Evolutionary conservation across 2,113 vertebrate genomes (phyloP).

Genomic region (Thryonomys swinderianus): DNA sequence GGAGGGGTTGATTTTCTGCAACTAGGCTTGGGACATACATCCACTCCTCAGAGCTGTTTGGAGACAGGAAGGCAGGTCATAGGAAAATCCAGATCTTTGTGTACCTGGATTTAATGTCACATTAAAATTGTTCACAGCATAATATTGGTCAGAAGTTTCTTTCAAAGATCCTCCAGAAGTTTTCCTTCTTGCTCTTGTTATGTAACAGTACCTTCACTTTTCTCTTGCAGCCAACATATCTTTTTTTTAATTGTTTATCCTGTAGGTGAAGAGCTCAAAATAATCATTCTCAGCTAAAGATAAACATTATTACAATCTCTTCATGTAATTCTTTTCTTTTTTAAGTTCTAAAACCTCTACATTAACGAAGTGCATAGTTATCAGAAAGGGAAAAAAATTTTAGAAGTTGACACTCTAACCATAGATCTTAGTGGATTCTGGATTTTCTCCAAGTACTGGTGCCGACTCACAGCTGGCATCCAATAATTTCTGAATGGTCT

Average conservation of each 20-base stretch:
- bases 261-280: slow-evolving; percentile 23
- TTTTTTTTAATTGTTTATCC: not conserved
- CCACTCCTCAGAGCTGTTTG: not conserved
- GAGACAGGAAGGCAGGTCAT: not conserved
- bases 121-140: not conserved
- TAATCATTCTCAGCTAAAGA: not conserved
- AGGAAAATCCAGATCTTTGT: not conserved
- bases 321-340: not conserved
- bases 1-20: not conserved
- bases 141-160: not conserved
- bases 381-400: not conserved
- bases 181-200: not conserved
- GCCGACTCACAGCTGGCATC: not conserved
- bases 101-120: not conserved
- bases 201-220: not conserved
- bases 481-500: not conserved
- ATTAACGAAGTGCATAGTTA: not conserved
- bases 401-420: not conserved
- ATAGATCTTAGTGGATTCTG: not conserved
- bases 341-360: slow-evolving; percentile 1
- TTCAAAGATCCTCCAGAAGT: not conserved
- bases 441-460: not conserved
- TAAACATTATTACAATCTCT: not conserved
- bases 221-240: not conserved
- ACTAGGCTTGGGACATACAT: not conserved